These are phyloP conservation scores for Taxidea taxus DNA, from an alignment of 2,113 vertebrate species.

Conservation along the genomic window DNA sequence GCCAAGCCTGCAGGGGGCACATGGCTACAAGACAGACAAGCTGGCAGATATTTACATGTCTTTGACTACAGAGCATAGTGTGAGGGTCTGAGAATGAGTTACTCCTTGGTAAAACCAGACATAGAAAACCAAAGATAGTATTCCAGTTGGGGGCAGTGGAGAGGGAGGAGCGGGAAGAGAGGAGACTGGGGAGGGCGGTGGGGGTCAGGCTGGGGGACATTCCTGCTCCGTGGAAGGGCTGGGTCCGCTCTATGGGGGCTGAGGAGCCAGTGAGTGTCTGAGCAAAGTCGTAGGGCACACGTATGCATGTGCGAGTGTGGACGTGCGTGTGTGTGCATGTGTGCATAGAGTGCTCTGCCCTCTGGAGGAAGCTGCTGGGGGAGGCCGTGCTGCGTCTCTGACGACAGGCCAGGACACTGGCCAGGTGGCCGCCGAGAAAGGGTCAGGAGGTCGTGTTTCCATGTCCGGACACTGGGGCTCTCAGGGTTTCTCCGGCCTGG, in stretches of 20 bases:
- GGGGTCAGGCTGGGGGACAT: rapidly evolving
- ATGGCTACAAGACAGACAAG: background rate
- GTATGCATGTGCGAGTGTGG: no score
- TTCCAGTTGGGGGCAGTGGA: no score
- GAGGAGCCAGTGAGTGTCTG: no score
- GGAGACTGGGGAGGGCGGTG: background rate
- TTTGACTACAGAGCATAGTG: background rate
- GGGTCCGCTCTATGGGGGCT: no score
- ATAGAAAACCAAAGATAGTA: background rate
- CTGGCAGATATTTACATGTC: no score
- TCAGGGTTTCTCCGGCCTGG: background rate
- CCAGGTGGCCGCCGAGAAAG: background rate
- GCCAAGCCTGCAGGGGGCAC: no score
- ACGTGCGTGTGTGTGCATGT: rapidly evolving
- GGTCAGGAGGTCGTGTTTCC: background rate
- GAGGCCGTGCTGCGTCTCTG: background rate
- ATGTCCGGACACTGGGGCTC: background rate
- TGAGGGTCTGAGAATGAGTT: background rate
- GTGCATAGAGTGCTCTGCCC: background rate
- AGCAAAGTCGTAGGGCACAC: background rate
- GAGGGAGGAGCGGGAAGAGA: background rate
- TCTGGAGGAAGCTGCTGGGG: background rate
- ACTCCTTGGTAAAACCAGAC: background rate
- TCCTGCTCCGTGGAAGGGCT: background rate
- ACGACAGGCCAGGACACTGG: background rate